Evolutionary conservation across 92 coral and sea anemone genomes (phyloP).

Genomic region (Meandrina meandrites): DNA sequence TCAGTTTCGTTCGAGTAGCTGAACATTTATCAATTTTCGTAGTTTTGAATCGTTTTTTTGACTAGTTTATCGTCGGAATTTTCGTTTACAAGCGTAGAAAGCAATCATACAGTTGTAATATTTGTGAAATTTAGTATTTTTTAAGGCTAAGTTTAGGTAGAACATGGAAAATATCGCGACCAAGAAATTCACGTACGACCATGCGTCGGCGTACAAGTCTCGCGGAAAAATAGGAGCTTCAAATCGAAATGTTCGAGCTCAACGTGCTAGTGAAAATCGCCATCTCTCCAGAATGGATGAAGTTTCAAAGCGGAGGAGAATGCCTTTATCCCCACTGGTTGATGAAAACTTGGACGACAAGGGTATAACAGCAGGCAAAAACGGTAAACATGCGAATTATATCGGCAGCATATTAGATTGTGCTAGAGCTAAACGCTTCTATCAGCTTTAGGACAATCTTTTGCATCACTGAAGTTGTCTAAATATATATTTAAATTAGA

Average conservation of each 20-base stretch:
- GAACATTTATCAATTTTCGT: not conserved
- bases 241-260: conserved; percentile 68
- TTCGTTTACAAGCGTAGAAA: not conserved
- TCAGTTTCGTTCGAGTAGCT: not conserved
- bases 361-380: not conserved
- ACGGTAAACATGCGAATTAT: conserved; percentile 6
- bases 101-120: not conserved
- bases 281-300: conserved; percentile 57
- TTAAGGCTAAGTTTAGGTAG: not conserved
- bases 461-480: not conserved
- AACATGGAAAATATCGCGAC: conserved; percentile 49
- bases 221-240: conserved; percentile 59
- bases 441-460: not conserved
- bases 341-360: conserved; percentile 44
- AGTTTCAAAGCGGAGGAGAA: conserved; percentile 64
- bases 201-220: conserved; percentile 61
- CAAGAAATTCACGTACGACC: conserved; percentile 60
- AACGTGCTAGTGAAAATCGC: conserved; percentile 58
- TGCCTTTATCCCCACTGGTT: conserved; percentile 49
- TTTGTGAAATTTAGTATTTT: conserved; percentile 9
- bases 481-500: not conserved
- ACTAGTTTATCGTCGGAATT: not conserved
- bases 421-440: not conserved
- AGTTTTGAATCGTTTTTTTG: not conserved
- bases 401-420: not conserved